Base-by-base conservation (phyloP, 2,888 invertebrate species). In the Drosophila neotestacea region DNA sequence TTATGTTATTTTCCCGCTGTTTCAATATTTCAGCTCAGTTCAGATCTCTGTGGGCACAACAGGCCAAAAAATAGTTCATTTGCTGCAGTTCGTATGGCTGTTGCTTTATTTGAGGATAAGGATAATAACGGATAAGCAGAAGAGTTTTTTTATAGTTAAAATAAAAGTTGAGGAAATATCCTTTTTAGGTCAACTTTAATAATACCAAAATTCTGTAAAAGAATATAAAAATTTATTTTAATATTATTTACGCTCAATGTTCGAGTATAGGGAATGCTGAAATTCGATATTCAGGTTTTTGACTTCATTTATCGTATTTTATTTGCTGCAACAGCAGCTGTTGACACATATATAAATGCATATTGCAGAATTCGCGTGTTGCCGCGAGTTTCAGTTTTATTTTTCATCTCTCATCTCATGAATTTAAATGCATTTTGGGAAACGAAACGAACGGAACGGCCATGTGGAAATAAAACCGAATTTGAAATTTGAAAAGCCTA, bases 1-100 rank as follows among this genome's bases (percentile, higher is more conserved):
- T 88, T 86, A 81, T 88, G 81, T 73, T 79, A 64, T 73, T 77
- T 79, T 61, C 73, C 65, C 39, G 32, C 50, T 48, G 50, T 56
- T 58, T 51, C 38, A 38, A 41, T 22, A 41, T 41, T 71, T 62
- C 62, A 59, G 42, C 32, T 22, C 47, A 34, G 22, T 22, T 13
- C 47, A 36, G 22, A 16, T 13, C 41, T 46, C 62, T 52, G 39
- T 55, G 48, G 48, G 11, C 62, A 5, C 44, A 55, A 41, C 54
- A 52, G 32, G n/a, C 54, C 38, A 39, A 44, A 77, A 59, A 52
- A 22, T 55, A 2, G 16, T 7, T 22, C 39, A 34, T 38, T 50
- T 16, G 10, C n/a, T 38, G 5, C 38, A 36, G 28, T 42, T 58
- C 30, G 13, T 58, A 6, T 9, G 4, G 5, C 50, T 6, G 6